A percentile compares a stretch with the other conserved stretches of the same genome.
phyloP scores from a whole-genome alignment of 2,888 invertebrate species.

The Agonopterix arenella region DNA sequence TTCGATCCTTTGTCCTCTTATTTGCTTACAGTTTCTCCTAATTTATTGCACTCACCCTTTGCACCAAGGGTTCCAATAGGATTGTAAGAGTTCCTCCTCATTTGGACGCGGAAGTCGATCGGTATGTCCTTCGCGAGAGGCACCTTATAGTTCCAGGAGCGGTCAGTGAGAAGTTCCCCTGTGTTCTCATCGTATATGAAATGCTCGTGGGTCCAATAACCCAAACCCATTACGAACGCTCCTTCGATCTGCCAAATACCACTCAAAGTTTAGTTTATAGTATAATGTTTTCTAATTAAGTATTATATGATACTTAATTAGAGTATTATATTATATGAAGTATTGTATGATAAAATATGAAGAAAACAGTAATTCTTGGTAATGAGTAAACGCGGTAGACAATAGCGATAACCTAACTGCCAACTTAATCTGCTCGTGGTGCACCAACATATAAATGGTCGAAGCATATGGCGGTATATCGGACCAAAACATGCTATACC shows the following conservation, averaged over 20 bases:
- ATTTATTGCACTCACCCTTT: constrained; percentile 22
- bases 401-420: too few relatives aligned
- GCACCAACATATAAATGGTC: too few relatives aligned
- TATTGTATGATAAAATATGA: too few relatives aligned
- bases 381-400: too few relatives aligned
- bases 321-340: too few relatives aligned
- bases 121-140: constrained; percentile 81
- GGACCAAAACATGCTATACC: too few relatives aligned
- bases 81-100: constrained; percentile 76
- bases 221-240: constrained; percentile 80
- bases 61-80: constrained; percentile 74
- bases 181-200: constrained; percentile 72
- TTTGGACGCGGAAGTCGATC: constrained; percentile 76
- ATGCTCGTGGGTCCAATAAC: constrained; percentile 81
- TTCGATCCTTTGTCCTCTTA: too few relatives aligned
- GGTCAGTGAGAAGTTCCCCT: constrained; percentile 78
- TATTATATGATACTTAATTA: too few relatives aligned
- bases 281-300: background rate
- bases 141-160: constrained; percentile 83
- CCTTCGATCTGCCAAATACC: constrained; percentile 67
- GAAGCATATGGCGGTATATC: too few relatives aligned
- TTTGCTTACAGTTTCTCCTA: too few relatives aligned
- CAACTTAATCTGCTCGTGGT: too few relatives aligned
- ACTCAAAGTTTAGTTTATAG: background rate
- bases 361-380: too few relatives aligned